These are phyloP conservation scores for Odiellus spinosus DNA, from an alignment of 2,888 invertebrate species.

Conservation along the genomic window DNA sequence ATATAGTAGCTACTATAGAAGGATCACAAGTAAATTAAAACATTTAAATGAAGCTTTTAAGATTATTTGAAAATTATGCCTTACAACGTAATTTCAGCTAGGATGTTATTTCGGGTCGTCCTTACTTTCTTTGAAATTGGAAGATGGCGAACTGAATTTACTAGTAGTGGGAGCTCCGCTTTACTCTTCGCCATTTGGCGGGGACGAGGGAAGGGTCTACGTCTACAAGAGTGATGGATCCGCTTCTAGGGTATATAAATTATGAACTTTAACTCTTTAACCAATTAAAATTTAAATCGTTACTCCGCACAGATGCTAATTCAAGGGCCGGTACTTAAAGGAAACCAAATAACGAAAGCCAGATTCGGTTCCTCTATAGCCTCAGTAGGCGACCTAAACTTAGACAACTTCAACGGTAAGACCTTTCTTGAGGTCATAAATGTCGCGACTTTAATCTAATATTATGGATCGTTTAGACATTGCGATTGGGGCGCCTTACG, in stretches of 20 bases:
- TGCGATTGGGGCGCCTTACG: conserved; percentile 48
- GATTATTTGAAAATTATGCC: too few relatives aligned
- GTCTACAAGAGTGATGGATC: conserved; percentile 33
- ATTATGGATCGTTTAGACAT: too few relatives aligned
- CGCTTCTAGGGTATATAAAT: conserved; percentile 1
- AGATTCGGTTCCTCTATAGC: conserved; percentile 47
- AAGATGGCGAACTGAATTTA: conserved; percentile 44
- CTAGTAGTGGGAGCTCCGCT: conserved; percentile 47
- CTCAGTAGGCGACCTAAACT: conserved; percentile 45
- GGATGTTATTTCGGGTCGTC: conserved; percentile 51
- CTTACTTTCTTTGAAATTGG: conserved; percentile 44
- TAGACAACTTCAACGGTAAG: conserved; percentile 43
- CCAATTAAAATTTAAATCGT: too few relatives aligned
- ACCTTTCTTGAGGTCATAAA: too few relatives aligned
- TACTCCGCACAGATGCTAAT: too few relatives aligned
- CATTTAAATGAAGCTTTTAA: too few relatives aligned
- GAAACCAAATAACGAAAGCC: conserved; percentile 29
- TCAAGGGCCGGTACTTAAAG: conserved; percentile 13
- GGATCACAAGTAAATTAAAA: too few relatives aligned
- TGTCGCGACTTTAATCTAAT: too few relatives aligned
- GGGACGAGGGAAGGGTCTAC: conserved; percentile 45
- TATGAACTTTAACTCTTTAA: too few relatives aligned
- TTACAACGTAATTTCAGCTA: background rate
- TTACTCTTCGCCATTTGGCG: conserved; percentile 18
- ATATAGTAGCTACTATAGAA: too few relatives aligned